phyloP scores from a whole-genome alignment of 2,113 vertebrate species.

The Psammodynastes pulverulentus region DNA sequence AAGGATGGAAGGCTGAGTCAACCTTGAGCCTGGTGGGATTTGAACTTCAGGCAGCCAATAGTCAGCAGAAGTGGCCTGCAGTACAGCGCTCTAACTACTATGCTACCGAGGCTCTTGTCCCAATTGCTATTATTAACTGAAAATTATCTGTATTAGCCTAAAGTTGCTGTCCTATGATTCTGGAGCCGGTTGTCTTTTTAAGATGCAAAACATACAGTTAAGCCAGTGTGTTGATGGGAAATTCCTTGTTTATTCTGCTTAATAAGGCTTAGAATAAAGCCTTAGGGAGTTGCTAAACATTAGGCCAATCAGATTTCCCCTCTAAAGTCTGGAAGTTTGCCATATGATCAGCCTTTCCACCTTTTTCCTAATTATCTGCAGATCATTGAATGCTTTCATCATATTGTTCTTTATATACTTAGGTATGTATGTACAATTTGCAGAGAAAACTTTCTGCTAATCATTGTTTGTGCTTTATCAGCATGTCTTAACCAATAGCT shows the following conservation, averaged over 20 bases:
- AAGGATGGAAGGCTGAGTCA: no score
- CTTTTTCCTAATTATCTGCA: no score
- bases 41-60: no score
- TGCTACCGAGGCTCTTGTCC: no score
- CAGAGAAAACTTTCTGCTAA: not conserved
- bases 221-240: not conserved
- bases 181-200: not conserved
- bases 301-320: not conserved
- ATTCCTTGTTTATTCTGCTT: not conserved
- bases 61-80: no score
- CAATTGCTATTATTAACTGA: not conserved
- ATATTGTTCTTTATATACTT: not conserved
- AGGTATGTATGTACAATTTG: not conserved
- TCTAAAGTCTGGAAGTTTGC: not conserved
- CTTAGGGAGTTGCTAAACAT: not conserved
- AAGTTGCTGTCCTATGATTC: not conserved
- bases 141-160: not conserved
- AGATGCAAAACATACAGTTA: not conserved
- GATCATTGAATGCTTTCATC: no score
- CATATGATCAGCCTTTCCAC: no score
- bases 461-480: not conserved
- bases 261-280: not conserved
- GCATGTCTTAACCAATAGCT: not conserved
- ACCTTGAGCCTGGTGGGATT: no score
- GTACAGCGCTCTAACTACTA: no score